Evolutionary conservation across 2,797 vertebrate genomes (phyloP).

Genomic region (Anisognathus igniventris): DNA sequence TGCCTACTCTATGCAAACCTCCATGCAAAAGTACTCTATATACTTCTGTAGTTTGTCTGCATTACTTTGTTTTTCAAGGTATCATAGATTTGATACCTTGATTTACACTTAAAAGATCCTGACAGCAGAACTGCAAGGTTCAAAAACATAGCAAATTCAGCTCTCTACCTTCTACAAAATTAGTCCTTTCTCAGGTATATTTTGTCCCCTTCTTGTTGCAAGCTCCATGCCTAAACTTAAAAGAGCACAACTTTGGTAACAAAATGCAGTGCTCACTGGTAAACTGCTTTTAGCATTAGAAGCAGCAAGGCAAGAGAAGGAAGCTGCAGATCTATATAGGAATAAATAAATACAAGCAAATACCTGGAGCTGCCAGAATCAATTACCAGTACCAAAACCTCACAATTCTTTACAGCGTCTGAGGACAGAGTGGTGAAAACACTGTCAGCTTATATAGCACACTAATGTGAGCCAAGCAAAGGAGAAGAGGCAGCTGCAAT

Average conservation of each 20-base stretch:
- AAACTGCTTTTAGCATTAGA: not conserved
- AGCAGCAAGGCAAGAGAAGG: not conserved
- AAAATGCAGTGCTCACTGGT: not conserved
- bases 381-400: not conserved
- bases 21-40: not conserved
- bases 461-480: not conserved
- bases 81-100: not conserved
- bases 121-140: not conserved
- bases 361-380: not conserved
- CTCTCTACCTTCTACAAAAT: not conserved
- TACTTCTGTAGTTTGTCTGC: not conserved
- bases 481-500: not conserved
- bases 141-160: not conserved
- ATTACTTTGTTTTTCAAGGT: not conserved
- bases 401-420: not conserved
- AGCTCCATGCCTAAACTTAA: not conserved
- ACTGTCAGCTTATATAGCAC: rapidly evolving
- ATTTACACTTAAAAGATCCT: not conserved
- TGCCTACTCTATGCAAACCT: not conserved
- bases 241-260: not conserved
- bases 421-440: not conserved
- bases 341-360: not conserved
- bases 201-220: not conserved
- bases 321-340: not conserved
- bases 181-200: not conserved